Conservation (phyloP, 2,113 vertebrate genomes). For the Muscicapa adusta region DNA sequence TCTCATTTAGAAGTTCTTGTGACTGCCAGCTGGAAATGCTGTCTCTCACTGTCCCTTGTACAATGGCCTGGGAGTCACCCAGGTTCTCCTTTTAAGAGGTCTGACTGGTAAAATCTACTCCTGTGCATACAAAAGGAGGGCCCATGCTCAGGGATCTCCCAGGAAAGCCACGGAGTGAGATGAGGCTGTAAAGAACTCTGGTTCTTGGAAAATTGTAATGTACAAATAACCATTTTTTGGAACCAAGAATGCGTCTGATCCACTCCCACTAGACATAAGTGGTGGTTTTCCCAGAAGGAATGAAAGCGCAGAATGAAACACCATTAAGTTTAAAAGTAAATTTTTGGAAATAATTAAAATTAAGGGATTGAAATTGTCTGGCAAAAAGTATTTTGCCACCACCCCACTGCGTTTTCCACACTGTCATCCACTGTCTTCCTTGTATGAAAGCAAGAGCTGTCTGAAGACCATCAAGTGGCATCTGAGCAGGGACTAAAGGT, state of each 20-base stretch:
- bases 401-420: not conserved
- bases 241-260: not conserved
- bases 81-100: not conserved
- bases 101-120: not conserved
- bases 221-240: not conserved
- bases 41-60: not conserved
- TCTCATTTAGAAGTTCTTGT: not conserved
- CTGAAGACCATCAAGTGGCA: not conserved
- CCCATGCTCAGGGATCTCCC: not conserved
- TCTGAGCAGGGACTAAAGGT: not conserved
- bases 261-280: not conserved
- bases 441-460: not conserved
- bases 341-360: not conserved
- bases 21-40: not conserved
- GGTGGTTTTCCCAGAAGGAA: not conserved
- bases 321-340: not conserved
- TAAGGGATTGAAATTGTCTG: not conserved
- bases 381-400: not conserved
- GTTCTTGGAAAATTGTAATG: not conserved
- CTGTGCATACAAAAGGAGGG: not conserved
- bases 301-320: not conserved
- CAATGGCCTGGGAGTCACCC: not conserved
- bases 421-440: not conserved
- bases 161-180: not conserved
- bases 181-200: not conserved